Conservation (phyloP, 2,797 vertebrate genomes). For the Ispidina lecontei region DNA sequence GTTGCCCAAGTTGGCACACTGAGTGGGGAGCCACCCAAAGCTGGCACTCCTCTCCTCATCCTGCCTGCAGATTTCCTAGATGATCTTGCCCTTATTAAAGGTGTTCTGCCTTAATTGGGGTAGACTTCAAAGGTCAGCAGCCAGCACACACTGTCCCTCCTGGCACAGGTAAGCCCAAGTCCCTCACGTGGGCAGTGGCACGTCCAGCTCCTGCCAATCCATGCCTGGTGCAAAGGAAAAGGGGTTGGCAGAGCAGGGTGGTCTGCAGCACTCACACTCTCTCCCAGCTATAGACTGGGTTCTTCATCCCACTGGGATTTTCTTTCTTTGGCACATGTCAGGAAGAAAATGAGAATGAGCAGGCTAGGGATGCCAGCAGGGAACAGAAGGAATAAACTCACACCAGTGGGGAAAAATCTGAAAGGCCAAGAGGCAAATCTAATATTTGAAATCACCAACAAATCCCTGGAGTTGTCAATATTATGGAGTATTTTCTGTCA, state of each 20-base stretch:
- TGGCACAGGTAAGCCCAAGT: not conserved
- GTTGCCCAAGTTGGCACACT: not conserved
- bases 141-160: rapidly evolving
- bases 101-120: not conserved
- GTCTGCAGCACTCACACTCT: not conserved
- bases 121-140: constrained; percentile 13
- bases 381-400: not conserved
- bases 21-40: not conserved
- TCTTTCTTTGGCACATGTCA: not conserved
- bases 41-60: not conserved
- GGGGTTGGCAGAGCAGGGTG: not conserved
- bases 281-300: not conserved
- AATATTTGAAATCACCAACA: not conserved
- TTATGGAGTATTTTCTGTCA: not conserved
- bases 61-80: not conserved
- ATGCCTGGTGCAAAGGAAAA: not conserved
- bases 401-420: not conserved
- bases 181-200: not conserved
- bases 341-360: not conserved
- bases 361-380: not conserved
- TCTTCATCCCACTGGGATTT: not conserved
- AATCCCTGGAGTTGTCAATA: not conserved
- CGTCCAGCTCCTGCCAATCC: not conserved
- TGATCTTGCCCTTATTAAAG: not conserved
- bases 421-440: not conserved